Evolutionary conservation across 2,888 invertebrate species (phyloP).

Genomic region (Anoplius nigerrimus): DNA sequence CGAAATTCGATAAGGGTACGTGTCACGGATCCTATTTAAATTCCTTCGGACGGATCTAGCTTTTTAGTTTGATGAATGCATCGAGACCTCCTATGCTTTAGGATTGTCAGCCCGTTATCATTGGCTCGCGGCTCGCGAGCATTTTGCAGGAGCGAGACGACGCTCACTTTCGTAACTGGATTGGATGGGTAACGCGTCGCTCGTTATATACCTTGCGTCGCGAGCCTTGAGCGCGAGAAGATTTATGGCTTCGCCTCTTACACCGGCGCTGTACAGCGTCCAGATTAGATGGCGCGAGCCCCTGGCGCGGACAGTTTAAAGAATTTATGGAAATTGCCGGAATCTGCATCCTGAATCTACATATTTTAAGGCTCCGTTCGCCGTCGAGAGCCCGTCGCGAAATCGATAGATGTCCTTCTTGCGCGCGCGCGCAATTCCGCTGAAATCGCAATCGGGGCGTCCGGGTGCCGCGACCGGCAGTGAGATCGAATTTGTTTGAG

Average conservation of each 20-base stretch:
- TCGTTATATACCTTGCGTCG: slow-evolving; percentile 33
- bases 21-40: no score
- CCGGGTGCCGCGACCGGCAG: background rate
- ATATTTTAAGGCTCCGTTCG: background rate
- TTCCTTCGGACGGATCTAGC: no score
- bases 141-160: slow-evolving; percentile 20
- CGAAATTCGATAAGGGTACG: no score
- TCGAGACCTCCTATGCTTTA: no score
- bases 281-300: slow-evolving; percentile 2
- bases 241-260: slow-evolving; percentile 57
- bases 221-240: slow-evolving; percentile 41
- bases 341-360: no score
- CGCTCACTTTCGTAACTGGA: slow-evolving; percentile 55
- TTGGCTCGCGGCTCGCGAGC: slow-evolving; percentile 12
- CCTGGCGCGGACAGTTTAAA: slow-evolving; percentile 5
- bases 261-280: slow-evolving; percentile 29
- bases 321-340: no score
- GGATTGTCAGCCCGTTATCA: background rate
- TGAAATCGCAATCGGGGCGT: no score
- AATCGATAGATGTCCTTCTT: no score
- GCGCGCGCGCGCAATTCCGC: no score
- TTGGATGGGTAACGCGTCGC: slow-evolving; percentile 35
- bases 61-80: no score
- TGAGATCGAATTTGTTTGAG: no score
- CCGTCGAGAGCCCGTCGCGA: background rate